Evolutionary conservation across 2,113 vertebrate species (phyloP).

Genomic region (Psephotus haematonotus): DNA sequence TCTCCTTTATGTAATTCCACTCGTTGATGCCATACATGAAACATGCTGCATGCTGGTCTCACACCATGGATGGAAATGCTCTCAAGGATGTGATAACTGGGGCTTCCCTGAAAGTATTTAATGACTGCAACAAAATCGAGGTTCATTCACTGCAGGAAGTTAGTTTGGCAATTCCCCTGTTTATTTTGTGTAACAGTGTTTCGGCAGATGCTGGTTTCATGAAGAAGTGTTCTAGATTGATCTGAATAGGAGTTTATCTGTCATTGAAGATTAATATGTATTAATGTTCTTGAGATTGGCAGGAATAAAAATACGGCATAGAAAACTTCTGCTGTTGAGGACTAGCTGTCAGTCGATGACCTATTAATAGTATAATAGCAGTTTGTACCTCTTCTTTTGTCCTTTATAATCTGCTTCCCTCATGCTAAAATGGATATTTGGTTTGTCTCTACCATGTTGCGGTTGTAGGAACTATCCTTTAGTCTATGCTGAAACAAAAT

Average conservation of each 20-base stretch:
- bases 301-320: not conserved
- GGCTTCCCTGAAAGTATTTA: not conserved
- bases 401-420: not conserved
- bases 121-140: not conserved
- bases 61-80: not conserved
- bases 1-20: not conserved
- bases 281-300: not conserved
- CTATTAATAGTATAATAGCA: not conserved
- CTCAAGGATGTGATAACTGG: not conserved
- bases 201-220: not conserved
- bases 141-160: not conserved
- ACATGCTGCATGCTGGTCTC: not conserved
- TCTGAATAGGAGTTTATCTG: not conserved
- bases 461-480: not conserved
- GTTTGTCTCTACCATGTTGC: not conserved
- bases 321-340: not conserved
- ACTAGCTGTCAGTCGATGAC: not conserved
- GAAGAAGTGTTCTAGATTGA: not conserved
- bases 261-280: not conserved
- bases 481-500: not conserved
- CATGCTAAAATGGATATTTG: not conserved
- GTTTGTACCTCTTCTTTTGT: not conserved
- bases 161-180: not conserved
- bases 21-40: not conserved
- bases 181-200: not conserved